Percentiles rank a stretch among this genome's conserved stretches.
These are phyloP conservation scores for Cyrtodaria siliqua DNA, from an alignment of 2,888 invertebrate species.

Conservation along the genomic window DNA sequence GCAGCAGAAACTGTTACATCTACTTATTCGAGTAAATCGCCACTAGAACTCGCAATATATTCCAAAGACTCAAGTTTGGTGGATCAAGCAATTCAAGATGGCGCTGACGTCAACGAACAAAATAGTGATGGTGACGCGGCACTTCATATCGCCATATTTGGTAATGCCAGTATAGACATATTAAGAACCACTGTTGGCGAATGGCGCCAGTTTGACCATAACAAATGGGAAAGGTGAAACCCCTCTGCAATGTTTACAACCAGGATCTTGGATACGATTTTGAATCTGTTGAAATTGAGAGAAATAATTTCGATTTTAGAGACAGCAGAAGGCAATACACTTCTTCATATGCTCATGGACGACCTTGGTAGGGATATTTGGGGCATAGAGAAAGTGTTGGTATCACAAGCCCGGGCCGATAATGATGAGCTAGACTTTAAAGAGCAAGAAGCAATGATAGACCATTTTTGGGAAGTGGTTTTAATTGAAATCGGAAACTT, in stretches of 20 bases:
- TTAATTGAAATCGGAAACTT: not conserved
- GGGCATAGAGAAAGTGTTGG: not conserved
- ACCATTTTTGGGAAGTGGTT: not conserved
- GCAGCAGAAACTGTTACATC: too few relatives aligned
- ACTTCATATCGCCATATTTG: not conserved
- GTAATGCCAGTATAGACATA: not conserved
- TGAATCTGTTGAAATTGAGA: not conserved
- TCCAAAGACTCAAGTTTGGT: not conserved
- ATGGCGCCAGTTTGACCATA: not conserved
- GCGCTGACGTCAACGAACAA: not conserved
- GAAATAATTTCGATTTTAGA: not conserved
- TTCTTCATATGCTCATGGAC: not conserved
- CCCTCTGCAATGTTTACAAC: not conserved
- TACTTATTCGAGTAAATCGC: too few relatives aligned
- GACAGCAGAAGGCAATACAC: not conserved
- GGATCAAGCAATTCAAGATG: not conserved
- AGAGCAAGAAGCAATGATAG: not conserved
- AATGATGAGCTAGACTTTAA: too few relatives aligned
- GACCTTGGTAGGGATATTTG: not conserved
- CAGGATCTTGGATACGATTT: not conserved
- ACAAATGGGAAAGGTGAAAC: not conserved
- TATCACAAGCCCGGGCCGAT: not conserved
- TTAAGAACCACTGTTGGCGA: not conserved
- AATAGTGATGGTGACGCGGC: not conserved
- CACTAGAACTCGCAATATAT: not conserved